Conservation (phyloP, 1,140 invertebrate species). For the Cyrtorhinus lividipennis region DNA sequence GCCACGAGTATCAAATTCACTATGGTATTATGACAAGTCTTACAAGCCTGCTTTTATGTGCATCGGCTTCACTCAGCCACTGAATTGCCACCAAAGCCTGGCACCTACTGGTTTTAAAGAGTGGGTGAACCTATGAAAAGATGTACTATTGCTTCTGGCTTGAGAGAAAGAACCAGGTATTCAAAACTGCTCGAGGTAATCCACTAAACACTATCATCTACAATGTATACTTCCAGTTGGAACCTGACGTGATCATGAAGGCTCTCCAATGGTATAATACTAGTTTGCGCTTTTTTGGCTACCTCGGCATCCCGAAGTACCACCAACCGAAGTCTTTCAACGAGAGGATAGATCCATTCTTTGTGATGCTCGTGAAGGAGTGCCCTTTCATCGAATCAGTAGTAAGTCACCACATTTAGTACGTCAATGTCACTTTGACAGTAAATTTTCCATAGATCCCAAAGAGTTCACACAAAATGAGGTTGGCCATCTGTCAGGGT, state of each 20-base stretch:
- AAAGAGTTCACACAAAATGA: not conserved
- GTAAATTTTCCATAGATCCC: not conserved
- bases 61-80: no score
- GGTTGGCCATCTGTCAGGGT: not conserved
- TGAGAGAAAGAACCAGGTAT: no score
- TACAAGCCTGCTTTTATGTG: no score
- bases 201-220: no score
- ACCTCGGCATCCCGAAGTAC: conserved; percentile 46
- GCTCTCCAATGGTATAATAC: conserved; percentile 42
- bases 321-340: conserved; percentile 42
- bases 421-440: not conserved
- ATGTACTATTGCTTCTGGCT: no score
- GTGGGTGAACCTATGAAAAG: no score
- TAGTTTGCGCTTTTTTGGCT: conserved; percentile 40
- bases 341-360: conserved; percentile 44
- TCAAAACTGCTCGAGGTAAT: no score
- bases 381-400: conserved; percentile 48
- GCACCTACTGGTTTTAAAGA: no score
- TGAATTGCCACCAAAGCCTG: no score
- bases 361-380: conserved; percentile 43
- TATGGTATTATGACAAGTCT: no score
- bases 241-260: conserved; percentile 33
- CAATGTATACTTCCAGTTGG: no score
- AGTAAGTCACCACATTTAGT: conserved; percentile 34
- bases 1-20: no score